Evolutionary conservation across 2,797 vertebrate genomes (phyloP).

Genomic region (Poecilia picta): DNA sequence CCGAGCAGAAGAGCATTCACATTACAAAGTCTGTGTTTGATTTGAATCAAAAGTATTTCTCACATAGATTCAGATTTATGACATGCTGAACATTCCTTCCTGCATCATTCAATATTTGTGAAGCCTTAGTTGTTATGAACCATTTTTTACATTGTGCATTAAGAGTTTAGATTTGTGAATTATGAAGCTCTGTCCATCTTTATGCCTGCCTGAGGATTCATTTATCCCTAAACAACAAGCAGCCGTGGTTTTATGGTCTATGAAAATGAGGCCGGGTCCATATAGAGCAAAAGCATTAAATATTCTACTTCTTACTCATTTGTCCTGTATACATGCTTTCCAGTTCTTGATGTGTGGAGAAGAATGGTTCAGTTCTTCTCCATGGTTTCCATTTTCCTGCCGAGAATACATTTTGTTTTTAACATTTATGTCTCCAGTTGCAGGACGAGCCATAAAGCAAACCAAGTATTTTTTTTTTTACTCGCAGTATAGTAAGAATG

Average conservation of each 20-base stretch:
- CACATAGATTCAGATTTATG: background rate
- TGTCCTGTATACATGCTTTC: background rate
- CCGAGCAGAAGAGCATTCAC: background rate
- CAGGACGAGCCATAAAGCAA: background rate
- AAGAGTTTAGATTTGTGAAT: background rate
- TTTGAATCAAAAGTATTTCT: constrained; percentile 2
- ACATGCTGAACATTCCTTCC: background rate
- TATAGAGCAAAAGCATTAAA: background rate
- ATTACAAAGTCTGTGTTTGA: background rate
- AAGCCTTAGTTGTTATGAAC: background rate
- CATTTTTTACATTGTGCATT: background rate
- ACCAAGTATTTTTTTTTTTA: background rate
- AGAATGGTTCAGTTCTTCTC: background rate
- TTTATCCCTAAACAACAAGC: background rate
- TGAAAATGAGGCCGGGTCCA: background rate
- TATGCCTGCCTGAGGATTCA: background rate
- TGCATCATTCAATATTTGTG: constrained; percentile 5
- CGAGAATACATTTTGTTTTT: background rate
- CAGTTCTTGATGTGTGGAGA: background rate
- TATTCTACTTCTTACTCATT: background rate
- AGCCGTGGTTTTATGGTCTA: background rate
- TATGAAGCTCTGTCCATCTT: background rate
- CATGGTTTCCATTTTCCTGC: background rate
- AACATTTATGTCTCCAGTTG: background rate
- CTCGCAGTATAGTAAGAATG: background rate